A percentile compares a stretch with the other conserved stretches of the same genome.
Conservation (phyloP, 1,140 invertebrate species). For the Procambarus virginalis region DNA sequence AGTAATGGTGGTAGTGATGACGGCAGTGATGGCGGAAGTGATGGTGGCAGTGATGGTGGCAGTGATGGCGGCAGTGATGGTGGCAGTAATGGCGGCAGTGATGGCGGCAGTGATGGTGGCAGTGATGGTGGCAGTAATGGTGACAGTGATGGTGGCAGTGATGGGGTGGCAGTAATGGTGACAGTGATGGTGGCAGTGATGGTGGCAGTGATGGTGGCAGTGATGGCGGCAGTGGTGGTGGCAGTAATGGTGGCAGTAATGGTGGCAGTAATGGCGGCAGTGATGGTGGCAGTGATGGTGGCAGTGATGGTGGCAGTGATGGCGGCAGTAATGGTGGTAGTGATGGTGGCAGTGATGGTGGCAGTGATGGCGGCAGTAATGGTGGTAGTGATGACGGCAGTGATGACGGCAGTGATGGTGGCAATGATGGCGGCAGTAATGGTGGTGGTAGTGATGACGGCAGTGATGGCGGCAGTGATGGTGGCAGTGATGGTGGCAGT, state of each 20-base stretch:
- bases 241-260: conserved; percentile 10
- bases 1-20: conserved; percentile 6
- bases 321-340: background rate
- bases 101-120: conserved; percentile 9
- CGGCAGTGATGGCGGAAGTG: background rate
- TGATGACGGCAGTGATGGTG: background rate
- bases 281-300: background rate
- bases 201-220: conserved; percentile 16
- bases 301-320: background rate
- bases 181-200: conserved; percentile 11
- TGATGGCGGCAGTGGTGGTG: conserved; percentile 6
- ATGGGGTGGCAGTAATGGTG: conserved; percentile 14
- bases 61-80: background rate
- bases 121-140: conserved; percentile 13
- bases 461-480: background rate
- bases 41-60: background rate
- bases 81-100: conserved; percentile 9
- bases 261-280: background rate
- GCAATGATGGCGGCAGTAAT: background rate
- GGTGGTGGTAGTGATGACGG: background rate
- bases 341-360: background rate
- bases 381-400: background rate
- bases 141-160: conserved; percentile 15
- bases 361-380: background rate
- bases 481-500: background rate